Base-by-base conservation (phyloP, 1,140 invertebrate species). In the Cepaea nemoralis region DNA sequence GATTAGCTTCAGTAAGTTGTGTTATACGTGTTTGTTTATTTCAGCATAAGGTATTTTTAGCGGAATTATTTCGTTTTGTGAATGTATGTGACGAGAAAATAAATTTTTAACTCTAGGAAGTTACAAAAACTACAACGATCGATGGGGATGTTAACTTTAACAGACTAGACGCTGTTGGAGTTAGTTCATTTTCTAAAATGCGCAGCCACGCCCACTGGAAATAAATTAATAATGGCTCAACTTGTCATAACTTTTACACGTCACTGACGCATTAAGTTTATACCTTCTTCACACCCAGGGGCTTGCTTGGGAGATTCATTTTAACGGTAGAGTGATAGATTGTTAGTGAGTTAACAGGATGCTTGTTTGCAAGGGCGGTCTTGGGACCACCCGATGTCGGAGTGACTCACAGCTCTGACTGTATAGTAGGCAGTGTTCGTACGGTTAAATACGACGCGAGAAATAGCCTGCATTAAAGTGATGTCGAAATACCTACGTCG, bases 151-250 rank as follows among this genome's bases (percentile, higher is more conserved):
- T 55, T 55, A n/a, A n/a, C n/a, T n/a, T n/a, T n/a, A n/a, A n/a
- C n/a, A n/a, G 19, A 45, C 5, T 55, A 55, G 3, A 22, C 22
- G 19, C n/a, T 55, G 8, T 5, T 24, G 22, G 22, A n/a, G n/a
- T n/a, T n/a, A n/a, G n/a, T n/a, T n/a, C n/a, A n/a, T n/a, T n/a
- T n/a, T n/a, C n/a, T n/a, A n/a, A n/a, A n/a, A n/a, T n/a, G n/a
- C n/a, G n/a, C n/a, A n/a, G 50, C 50, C 50, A 55, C 50, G 50
- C 50, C 50, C 50, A 55, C 50, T 45, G 42, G 22, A 55, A 55
- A 55, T 55, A 22, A 8, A 55, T 14, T 22, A 14, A 2, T 55
- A 55, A 55, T 55, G 3, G n/a, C n/a, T 55, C 16, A 55, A 19
- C 3, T 55, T 14, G n/a, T 55, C 50, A 55, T 10, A 3, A 55